Base-by-base conservation (phyloP, 2,797 vertebrate genomes). In the Alcedo atthis region DNA sequence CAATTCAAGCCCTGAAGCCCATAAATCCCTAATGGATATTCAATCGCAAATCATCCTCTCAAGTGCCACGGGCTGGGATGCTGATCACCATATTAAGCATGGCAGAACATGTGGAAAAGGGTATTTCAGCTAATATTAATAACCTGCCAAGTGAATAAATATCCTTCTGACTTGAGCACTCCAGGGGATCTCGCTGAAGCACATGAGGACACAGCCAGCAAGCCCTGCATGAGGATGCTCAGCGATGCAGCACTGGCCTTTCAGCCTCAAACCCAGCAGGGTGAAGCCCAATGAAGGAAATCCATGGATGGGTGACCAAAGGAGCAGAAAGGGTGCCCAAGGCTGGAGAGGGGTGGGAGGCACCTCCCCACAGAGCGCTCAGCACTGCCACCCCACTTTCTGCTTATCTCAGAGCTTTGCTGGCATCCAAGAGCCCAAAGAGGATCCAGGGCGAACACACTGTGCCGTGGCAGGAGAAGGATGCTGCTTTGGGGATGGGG, bases 11-110 rank as follows among this genome's bases (percentile, higher is more conserved):
- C 67, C 57, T 0, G 1, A 85, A 95, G 77, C 58, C 71, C 68
- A 37, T 93, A 94, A 93, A 93, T 96, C 87, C 94, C 92, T 91
- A 53, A 93, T 69, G 93, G 94, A 69, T 86, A 85, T 87, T 95
- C 91, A 95, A 81, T 78, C 17, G 2, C 87, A 87, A 90, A 88
- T 66, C 88, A 87, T 58, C 83, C 68, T 71, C 3, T 40, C 37
- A 15, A 2, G 78, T 4, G 6, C 78, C 64, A 21, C 53, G 12
- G 87, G 63, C 87, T 59, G 62, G 0, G 2, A 73, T 40, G 63
- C 63, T 26, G 84, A 91, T 84, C 86, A 81, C 91, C 58, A n/a
- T 66, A 78, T 89, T 88, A 93, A 96, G 88, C 21, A 11, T 6
- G 75, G 90, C 83, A 90, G 91, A 85, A 89, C 83, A 88, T 17